Evolutionary conservation across 1,140 invertebrate genomes (phyloP).

Genomic region (Drosophila varians): DNA sequence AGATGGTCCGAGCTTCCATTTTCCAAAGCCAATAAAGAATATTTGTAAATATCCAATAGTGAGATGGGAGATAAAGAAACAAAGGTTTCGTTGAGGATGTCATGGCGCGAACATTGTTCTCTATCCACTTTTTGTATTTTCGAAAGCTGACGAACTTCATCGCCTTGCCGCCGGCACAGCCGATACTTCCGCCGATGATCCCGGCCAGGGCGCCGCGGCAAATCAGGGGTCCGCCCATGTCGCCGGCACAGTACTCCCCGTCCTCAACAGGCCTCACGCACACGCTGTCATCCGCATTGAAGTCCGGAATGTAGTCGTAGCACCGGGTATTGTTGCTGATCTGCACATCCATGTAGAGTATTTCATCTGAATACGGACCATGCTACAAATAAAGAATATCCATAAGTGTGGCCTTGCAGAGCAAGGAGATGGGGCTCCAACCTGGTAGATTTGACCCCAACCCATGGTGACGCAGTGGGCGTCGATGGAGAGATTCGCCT

Average conservation of each 20-base stretch:
- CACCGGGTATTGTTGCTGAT: background rate
- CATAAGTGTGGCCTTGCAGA: too few relatives aligned
- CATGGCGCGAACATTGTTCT: background rate
- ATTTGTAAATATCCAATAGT: background rate
- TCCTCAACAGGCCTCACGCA: constrained; percentile 12
- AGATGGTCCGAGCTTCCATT: too few relatives aligned
- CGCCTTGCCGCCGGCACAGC: background rate
- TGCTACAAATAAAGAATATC: constrained; percentile 22
- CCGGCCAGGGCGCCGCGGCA: constrained; percentile 31
- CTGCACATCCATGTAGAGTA: constrained; percentile 39
- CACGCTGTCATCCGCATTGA: background rate
- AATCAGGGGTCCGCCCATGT: constrained; percentile 57
- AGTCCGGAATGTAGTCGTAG: background rate
- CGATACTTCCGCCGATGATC: constrained; percentile 39
- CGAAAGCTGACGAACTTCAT: constrained; percentile 48
- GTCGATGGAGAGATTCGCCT: rapidly evolving
- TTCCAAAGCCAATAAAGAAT: background rate
- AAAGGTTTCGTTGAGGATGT: background rate
- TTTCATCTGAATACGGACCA: constrained; percentile 51
- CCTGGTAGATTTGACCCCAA: constrained; percentile 61
- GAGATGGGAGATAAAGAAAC: background rate
- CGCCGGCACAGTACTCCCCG: constrained; percentile 42
- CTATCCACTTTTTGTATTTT: constrained; percentile 22
- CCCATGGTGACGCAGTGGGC: constrained; percentile 40
- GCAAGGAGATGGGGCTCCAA: background rate